Evolutionary conservation across 2,797 vertebrate genomes (phyloP).

Genomic region (Enteromius fasciolatus): DNA sequence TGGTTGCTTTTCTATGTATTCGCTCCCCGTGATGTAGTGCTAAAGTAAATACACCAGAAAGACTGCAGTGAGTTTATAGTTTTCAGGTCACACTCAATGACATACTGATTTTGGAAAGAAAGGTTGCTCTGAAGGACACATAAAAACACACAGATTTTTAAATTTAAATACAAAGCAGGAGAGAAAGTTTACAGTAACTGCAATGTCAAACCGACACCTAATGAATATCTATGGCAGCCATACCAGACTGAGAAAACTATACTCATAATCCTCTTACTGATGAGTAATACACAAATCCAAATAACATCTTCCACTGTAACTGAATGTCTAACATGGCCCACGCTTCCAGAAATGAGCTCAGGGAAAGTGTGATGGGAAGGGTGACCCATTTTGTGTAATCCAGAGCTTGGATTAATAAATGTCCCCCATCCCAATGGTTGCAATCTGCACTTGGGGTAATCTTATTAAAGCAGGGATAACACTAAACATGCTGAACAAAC

Average conservation of each 20-base stretch:
- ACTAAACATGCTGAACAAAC: slow-evolving; percentile 69
- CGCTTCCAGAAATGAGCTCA: slow-evolving; percentile 4
- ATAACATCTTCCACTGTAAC: slow-evolving; percentile 49
- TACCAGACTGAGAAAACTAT: slow-evolving; percentile 61
- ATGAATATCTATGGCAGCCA: slow-evolving; percentile 19
- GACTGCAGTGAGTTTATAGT: background rate
- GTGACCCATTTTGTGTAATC: slow-evolving; percentile 80
- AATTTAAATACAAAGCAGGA: background rate
- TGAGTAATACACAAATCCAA: slow-evolving; percentile 56
- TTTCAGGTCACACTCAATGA: background rate
- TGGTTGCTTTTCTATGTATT: slow-evolving; percentile 14
- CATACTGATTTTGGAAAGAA: background rate
- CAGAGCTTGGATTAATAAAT: slow-evolving; percentile 74
- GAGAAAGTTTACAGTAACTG: background rate
- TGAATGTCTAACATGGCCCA: slow-evolving; percentile 49
- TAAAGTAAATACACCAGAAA: slow-evolving; percentile 13
- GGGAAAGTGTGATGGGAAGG: slow-evolving; percentile 42
- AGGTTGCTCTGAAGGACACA: background rate
- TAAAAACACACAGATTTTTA: background rate
- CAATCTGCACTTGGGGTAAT: slow-evolving; percentile 66
- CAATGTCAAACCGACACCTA: background rate
- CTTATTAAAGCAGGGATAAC: slow-evolving; percentile 73
- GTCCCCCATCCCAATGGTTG: slow-evolving; percentile 37
- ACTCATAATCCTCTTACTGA: slow-evolving; percentile 66
- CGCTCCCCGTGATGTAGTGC: slow-evolving; percentile 16